Conservation (phyloP, 1,140 invertebrate species). For the Drosophila sucinea region DNA sequence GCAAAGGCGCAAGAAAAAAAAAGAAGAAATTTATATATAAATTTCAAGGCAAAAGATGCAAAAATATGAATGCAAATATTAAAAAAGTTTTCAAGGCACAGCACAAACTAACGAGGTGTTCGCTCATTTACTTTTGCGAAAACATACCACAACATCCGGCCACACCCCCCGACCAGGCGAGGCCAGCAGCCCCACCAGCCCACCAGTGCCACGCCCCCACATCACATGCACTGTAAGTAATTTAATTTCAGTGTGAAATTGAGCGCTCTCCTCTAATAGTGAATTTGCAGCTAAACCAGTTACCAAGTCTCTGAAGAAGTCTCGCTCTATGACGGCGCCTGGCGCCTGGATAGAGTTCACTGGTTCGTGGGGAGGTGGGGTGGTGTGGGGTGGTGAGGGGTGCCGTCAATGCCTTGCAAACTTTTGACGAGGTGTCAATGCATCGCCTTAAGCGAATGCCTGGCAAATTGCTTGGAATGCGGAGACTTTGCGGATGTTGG, state of each 20-base stretch:
- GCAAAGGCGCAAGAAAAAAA: constrained; percentile 23
- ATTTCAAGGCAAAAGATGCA: constrained; percentile 62
- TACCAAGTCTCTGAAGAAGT: constrained; percentile 45
- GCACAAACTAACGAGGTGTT: constrained; percentile 76
- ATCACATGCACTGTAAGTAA: constrained; percentile 59
- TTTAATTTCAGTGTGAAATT: constrained; percentile 78
- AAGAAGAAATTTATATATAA: constrained; percentile 15
- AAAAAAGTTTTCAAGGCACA: constrained; percentile 75
- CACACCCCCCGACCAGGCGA: not conserved
- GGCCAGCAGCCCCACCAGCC: not conserved
- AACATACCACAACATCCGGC: constrained; percentile 17
- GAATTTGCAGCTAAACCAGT: constrained; percentile 75
- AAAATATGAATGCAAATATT: constrained; percentile 81
- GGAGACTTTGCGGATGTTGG: constrained; percentile 3
- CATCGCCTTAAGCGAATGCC: constrained; percentile 46
- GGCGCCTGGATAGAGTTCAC: too few species aligned
- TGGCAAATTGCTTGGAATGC: constrained; percentile 14
- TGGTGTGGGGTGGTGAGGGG: constrained; percentile 5
- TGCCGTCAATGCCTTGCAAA: constrained; percentile 46
- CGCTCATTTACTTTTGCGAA: constrained; percentile 63
- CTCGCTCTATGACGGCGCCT: not conserved
- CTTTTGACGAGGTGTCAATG: constrained; percentile 78
- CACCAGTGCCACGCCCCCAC: constrained; percentile 27
- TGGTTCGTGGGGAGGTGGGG: too few species aligned
- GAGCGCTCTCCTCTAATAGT: constrained; percentile 76